phyloP scores from a whole-genome alignment of 2,888 invertebrate species.

The Pecten maximus region DNA sequence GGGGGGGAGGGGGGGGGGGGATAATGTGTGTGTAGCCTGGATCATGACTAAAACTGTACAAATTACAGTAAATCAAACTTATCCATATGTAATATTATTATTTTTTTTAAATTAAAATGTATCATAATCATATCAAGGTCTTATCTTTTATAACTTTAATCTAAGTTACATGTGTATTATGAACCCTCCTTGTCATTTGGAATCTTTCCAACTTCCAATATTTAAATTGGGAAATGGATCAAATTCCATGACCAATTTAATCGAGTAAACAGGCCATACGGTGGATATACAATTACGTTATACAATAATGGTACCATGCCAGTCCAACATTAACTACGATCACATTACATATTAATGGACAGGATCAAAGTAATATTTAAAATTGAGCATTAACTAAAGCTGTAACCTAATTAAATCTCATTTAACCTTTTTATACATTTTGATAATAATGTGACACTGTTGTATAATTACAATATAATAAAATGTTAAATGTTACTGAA shows the following conservation, averaged over 20 bases:
- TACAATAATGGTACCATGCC: neutral
- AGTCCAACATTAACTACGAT: no score
- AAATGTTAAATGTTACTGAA: no score
- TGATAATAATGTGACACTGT: neutral
- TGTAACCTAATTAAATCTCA: neutral
- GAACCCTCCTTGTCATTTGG: neutral
- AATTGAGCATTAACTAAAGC: neutral
- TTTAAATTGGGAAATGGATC: neutral
- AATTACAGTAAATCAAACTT: no score
- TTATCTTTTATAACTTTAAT: no score
- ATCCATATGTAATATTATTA: no score
- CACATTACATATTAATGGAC: no score
- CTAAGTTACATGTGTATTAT: neutral
- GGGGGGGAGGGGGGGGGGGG: no score
- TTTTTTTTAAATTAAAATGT: neutral
- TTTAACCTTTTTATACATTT: neutral
- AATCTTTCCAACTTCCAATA: neutral
- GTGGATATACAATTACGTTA: neutral
- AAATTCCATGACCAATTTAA: neutral
- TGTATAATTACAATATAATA: no score
- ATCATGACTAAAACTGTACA: no score
- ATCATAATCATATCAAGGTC: no score
- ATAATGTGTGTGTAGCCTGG: no score
- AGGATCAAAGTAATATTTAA: neutral
- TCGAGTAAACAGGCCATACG: neutral